Conservation (phyloP, 1,140 invertebrate species). For the Glossosoma conforme region DNA sequence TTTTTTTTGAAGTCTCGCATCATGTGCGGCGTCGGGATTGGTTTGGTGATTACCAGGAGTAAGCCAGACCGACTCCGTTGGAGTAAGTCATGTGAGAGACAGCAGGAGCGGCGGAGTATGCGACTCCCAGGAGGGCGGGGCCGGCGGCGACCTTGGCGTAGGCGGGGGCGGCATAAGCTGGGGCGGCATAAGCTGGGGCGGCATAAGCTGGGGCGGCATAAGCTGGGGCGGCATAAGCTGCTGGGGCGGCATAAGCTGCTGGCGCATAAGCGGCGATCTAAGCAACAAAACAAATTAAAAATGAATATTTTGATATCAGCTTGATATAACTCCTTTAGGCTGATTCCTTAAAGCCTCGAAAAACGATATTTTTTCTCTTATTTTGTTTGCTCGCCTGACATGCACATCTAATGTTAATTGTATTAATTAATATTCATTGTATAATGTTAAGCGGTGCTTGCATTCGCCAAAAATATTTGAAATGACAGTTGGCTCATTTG, state of each 20-base stretch:
- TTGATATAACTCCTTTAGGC: no score
- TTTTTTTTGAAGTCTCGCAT: neutral
- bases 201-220: slow-evolving; percentile 32
- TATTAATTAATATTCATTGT: no score
- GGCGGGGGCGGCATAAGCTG: slow-evolving; percentile 31
- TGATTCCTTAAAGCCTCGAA: no score
- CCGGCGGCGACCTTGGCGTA: slow-evolving; percentile 43
- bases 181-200: slow-evolving; percentile 42
- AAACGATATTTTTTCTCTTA: no score
- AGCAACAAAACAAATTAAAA: no score
- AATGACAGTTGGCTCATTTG: no score
- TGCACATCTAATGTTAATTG: no score
- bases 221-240: slow-evolving; percentile 38
- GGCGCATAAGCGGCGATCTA: slow-evolving; percentile 21
- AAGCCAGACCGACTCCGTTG: slow-evolving; percentile 55
- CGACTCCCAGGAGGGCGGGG: slow-evolving; percentile 48
- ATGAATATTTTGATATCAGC: no score
- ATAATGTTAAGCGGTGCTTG: no score
- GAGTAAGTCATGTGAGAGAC: slow-evolving; percentile 63
- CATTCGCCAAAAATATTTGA: no score
- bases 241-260: slow-evolving; percentile 34
- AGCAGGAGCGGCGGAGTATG: slow-evolving; percentile 61
- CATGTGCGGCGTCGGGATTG: no score
- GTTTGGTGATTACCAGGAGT: slow-evolving; percentile 48
- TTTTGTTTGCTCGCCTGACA: no score